Base-by-base conservation (phyloP, 2,888 invertebrate species). In the Venusia cambrica region DNA sequence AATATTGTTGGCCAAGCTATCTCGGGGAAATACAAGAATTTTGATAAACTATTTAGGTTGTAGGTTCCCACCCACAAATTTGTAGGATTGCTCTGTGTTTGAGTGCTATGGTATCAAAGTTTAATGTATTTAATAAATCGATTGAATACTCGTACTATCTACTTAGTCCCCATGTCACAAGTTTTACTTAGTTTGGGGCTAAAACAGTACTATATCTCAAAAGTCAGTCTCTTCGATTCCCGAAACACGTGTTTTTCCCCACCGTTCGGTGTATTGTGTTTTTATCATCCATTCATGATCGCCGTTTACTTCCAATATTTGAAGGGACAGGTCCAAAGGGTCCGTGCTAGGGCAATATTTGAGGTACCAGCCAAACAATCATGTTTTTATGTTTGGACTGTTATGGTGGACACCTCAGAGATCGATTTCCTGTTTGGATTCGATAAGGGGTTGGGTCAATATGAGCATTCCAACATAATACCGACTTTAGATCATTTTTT, bases 371-470 rank as follows among this genome's bases (percentile, higher is more conserved):
- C 39, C 54, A 62, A 60, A 64, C 51, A 46, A 10, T 15, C 2
- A n/a, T 19, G 8, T 3, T 9, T 21, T 11, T 12, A 15, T 38
- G 20, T 38, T 38, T 38, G 24, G 19, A 20, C 21, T 33, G 33
- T 28, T 13, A 12, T 22, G 17, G 38, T 38, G 28, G 48, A 63
- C 62, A 61, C 58, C 57, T 57, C 49, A 50, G 57, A 32, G 55
- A 52, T 57, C 57, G 51, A 66, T 68, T 65, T 68, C 68, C 68
- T 68, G 68, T 68, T 65, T 62, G 59, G 38, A 28, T 46, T 40
- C 62, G 68, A 68, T 68, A 68, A 68, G 64, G 67, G 57, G 34
- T 55, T 55, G 39, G 41, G 48, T 56, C 53, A 62, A 65, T 47
- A 45, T 45, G 41, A 25, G 46, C 40, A 54, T 51, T 57, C 32